These are phyloP conservation scores for Galeopterus variegatus DNA, from an alignment of 2,113 vertebrate species.

Conservation along the genomic window DNA sequence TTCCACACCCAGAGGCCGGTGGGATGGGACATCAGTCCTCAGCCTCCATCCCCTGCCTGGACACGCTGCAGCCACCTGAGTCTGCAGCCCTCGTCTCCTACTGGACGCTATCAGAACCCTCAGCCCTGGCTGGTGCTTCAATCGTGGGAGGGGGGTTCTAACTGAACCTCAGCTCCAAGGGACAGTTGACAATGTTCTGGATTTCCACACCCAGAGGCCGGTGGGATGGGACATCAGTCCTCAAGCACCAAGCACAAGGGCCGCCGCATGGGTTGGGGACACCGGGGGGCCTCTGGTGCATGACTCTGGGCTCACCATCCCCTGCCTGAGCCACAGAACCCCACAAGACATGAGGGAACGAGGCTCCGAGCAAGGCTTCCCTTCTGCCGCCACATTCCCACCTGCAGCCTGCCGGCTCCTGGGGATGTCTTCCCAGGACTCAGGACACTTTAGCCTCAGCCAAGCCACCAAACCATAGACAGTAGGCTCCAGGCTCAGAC, in stretches of 20 bases:
- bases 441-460: not conserved
- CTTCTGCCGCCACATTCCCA: rapidly evolving
- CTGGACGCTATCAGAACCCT: not conserved
- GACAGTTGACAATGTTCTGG: not conserved
- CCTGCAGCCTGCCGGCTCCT: not conserved
- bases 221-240: not conserved
- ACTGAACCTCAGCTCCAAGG: not conserved
- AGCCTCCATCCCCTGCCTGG: not conserved
- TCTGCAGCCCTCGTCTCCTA: rapidly evolving
- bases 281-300: rapidly evolving
- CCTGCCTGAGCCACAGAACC: not conserved
- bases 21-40: not conserved
- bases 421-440: not conserved
- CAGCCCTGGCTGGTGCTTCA: no score
- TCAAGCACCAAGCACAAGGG: not conserved
- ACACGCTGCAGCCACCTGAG: not conserved
- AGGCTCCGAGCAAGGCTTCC: not conserved
- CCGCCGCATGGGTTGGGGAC: rapidly evolving
- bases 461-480: not conserved
- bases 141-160: not conserved
- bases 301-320: rapidly evolving
- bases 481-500: not conserved
- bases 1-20: rapidly evolving
- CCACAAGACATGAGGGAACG: rapidly evolving
- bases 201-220: rapidly evolving